Base-by-base conservation (phyloP, 2,888 invertebrate species). In the Ornithoptera priamus region DNA sequence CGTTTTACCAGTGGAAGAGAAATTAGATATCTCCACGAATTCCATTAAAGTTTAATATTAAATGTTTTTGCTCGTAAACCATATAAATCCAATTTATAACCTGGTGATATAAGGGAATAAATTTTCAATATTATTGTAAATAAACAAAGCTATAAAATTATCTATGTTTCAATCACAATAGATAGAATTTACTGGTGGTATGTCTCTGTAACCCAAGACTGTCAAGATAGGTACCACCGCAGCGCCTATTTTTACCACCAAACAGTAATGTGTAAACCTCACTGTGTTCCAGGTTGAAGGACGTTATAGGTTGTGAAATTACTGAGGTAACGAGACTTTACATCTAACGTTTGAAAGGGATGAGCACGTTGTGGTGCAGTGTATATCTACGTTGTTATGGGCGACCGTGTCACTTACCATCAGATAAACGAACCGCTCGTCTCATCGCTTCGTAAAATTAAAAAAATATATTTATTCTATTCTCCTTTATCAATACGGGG, bases 21-120 rank as follows among this genome's bases (percentile, higher is more conserved):
- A 86, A 88, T 85, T 86, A 85, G 85, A 88, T 88, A 89, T 84
- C 77, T 79, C 84, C 85, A 83, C 82, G 83, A 86, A 85, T 87
- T 89, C 86, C 87, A 87, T 89, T 84, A 83, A 67, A 60, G 60
- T 71, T 70, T 70, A 67, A 67, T 61, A 64, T 71, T n/a, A 67
- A 3, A 71, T 57, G 18, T 62, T 65, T 68, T 67, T 65, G 30
- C 36, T 62, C 2, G 22, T n/a, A 50, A 42, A 22, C 36, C 7
- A 63, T 61, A n/a, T 60, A 60, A 18, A 61, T 61, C n/a, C 10
- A 8, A 46, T 42, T 61, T 42, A 22, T 8, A 46, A 50, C 7
- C 17, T 18, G 46, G 20, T 42, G 2, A 20, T 42, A 20, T 1
- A 8, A 42, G 17, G 18, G 36, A 50, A 18, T 50, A 50, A 50